Evolutionary conservation across 2,888 invertebrate species (phyloP).

Genomic region (Cheilosia variabilis): DNA sequence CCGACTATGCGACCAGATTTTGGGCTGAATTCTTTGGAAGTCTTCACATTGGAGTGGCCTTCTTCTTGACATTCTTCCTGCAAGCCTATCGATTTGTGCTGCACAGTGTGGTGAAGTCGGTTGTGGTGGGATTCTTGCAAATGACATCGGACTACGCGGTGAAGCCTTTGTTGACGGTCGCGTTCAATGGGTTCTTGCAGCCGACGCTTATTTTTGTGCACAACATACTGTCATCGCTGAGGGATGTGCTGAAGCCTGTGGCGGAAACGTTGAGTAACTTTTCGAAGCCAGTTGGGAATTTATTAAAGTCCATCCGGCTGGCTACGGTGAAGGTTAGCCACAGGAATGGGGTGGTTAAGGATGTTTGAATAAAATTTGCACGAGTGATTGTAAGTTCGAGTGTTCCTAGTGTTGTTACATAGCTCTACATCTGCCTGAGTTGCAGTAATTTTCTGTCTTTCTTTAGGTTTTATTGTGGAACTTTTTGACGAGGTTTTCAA

Average conservation of each 20-base stretch:
- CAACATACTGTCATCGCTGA: conserved; percentile 86
- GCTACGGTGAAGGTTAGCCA: conserved; percentile 77
- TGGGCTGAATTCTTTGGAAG: conserved; percentile 89
- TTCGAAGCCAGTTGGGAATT: conserved; percentile 80
- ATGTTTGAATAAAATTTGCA: conserved; percentile 7
- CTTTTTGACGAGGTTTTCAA: too few species aligned
- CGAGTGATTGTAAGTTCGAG: too few species aligned
- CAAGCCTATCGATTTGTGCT: conserved; percentile 86
- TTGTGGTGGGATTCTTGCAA: conserved; percentile 86
- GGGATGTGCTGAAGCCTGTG: conserved; percentile 87
- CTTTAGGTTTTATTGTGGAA: too few species aligned
- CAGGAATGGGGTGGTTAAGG: not conserved
- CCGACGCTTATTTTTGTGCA: conserved; percentile 88
- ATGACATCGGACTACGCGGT: conserved; percentile 87
- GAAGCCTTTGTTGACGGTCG: conserved; percentile 87
- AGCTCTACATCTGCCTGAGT: too few species aligned
- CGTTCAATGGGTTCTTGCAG: conserved; percentile 88
- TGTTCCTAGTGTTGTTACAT: too few species aligned
- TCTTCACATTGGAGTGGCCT: conserved; percentile 86
- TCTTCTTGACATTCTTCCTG: conserved; percentile 86
- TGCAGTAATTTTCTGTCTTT: too few species aligned
- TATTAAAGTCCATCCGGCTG: conserved; percentile 79
- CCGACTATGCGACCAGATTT: conserved; percentile 86
- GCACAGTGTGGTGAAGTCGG: conserved; percentile 85
- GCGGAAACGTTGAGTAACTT: conserved; percentile 85